Evolutionary conservation across 2,113 vertebrate species (phyloP).

Genomic region (Tragelaphus buxtoni): DNA sequence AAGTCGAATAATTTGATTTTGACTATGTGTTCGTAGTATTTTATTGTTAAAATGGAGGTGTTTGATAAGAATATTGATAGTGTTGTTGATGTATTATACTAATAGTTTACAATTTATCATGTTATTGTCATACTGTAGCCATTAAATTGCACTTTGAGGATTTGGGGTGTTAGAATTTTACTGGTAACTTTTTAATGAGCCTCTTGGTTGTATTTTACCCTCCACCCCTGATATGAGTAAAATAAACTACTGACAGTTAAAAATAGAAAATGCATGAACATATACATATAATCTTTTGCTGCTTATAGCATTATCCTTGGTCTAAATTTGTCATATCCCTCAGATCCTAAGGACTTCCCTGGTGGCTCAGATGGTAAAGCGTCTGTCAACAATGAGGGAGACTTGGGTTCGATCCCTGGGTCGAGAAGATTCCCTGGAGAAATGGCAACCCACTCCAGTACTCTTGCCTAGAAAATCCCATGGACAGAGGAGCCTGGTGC

Average conservation of each 20-base stretch:
- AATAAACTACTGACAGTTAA: constrained; percentile 53
- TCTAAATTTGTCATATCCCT: constrained; percentile 59
- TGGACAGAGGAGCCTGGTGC: too few species aligned
- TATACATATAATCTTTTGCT: constrained; percentile 53
- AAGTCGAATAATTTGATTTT: constrained; percentile 6
- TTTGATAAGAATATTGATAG: constrained; percentile 29
- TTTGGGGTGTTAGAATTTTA: constrained; percentile 37
- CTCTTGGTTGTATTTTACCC: constrained; percentile 45
- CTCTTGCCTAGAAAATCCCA: too few species aligned
- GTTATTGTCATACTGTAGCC: constrained; percentile 43
- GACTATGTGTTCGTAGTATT: neutral
- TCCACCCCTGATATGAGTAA: constrained; percentile 9
- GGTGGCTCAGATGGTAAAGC: neutral
- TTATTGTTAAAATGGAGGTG: constrained; percentile 8
- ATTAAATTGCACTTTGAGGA: constrained; percentile 63
- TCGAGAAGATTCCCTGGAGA: too few species aligned
- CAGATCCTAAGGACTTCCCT: neutral
- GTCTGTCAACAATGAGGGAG: too few species aligned
- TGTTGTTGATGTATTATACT: neutral
- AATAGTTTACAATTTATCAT: constrained; percentile 53
- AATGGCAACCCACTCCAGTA: too few species aligned
- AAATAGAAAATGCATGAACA: constrained; percentile 35
- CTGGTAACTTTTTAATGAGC: constrained; percentile 52
- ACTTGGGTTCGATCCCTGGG: too few species aligned
- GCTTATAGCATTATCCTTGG: constrained; percentile 51